Evolutionary conservation across 2,113 vertebrate genomes (phyloP).

Genomic region (Toxostoma redivivum): DNA sequence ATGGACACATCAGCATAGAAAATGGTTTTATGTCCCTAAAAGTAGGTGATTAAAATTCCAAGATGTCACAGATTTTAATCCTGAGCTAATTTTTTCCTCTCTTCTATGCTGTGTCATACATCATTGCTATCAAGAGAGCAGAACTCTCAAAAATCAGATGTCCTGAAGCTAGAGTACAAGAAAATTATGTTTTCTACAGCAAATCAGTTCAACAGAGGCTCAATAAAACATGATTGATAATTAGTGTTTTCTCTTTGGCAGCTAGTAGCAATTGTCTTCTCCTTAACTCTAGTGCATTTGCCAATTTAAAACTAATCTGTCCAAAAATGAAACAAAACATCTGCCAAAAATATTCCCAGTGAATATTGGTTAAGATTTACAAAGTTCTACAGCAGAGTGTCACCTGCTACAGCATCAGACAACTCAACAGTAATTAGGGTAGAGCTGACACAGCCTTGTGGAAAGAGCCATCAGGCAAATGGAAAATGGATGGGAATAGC

Average conservation of each 20-base stretch:
- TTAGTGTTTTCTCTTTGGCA: neutral
- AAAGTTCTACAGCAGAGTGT: neutral
- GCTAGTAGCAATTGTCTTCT: neutral
- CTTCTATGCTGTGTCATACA: neutral
- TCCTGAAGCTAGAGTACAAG: neutral
- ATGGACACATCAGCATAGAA: neutral
- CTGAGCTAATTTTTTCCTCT: neutral
- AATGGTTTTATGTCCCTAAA: neutral
- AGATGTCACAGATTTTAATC: neutral
- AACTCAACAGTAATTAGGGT: neutral
- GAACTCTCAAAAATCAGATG: neutral
- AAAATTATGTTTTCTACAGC: neutral
- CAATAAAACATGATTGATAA: constrained; percentile 2
- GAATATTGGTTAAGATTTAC: neutral
- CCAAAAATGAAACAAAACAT: constrained; percentile 11
- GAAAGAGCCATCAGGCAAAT: neutral
- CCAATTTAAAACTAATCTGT: neutral
- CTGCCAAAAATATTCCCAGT: neutral
- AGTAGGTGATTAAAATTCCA: neutral
- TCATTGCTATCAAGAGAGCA: rapidly evolving
- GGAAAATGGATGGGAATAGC: neutral
- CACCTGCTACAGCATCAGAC: neutral
- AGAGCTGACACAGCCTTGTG: neutral
- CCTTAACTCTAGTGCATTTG: neutral
- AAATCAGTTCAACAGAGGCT: constrained; percentile 18